Base-by-base conservation (phyloP, 2,888 invertebrate species). In the Cylloceria caligata region DNA sequence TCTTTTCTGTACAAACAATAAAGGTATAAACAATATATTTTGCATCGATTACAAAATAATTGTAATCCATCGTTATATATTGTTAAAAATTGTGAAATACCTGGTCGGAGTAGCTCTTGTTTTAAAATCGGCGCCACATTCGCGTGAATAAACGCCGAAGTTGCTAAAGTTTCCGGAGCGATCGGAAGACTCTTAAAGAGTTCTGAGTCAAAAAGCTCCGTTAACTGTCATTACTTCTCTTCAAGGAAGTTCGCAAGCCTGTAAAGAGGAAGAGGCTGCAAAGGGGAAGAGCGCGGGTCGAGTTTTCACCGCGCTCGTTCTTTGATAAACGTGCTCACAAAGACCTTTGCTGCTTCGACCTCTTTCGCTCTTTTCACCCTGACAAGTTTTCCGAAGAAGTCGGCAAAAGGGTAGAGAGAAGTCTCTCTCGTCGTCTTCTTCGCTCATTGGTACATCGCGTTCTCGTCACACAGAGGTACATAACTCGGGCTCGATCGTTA, bases 221-320 rank as follows among this genome's bases (percentile, higher is more conserved):
- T 79, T 75, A 80, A 84, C 81, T 80, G 78, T 83, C 78, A 71
- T 77, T 84, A 74, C 65, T 81, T 79, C 73, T 73, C 24, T 57
- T 16, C 60, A 76, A 71, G 47, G 67, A n/a, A 60, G 62, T 71
- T 73, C 45, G 57, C 49, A 49, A 34, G 11, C 34, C 49, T 47
- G 36, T 27, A 36, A 68, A 30, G 42, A 9, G 13, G 34, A 49
- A 42, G n/a, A 9, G 27, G 11, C 24, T 7, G 60, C 19, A 64
- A 65, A 36, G 34, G 24, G 16, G 30, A n/a, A 71, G 71, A 55
- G 73, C n/a, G 76, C 67, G 77, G 65, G 60, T 68, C 55, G 79
- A 84, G 71, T 80, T 81, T 80, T 73, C 65, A 13, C 42, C 27
- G 69, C 57, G 72, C n/a, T n/a, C 62, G 74, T 81, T 79, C 77